phyloP scores from a whole-genome alignment of 2,888 invertebrate species.

The Megastigmus dorsalis region DNA sequence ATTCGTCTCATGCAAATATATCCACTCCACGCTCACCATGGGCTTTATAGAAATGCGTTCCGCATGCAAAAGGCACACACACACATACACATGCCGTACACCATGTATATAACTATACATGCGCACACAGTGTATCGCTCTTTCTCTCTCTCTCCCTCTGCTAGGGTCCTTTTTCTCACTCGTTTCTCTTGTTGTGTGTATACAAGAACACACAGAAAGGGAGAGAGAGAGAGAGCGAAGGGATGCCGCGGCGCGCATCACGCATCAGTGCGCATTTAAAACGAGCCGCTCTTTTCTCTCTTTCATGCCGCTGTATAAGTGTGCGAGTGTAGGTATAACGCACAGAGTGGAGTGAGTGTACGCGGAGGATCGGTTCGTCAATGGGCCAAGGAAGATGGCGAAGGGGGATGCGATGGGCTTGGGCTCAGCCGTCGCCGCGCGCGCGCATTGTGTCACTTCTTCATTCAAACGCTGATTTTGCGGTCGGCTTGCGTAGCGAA shows the following conservation, averaged over 20 bases:
- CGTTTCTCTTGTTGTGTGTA: too few relatives aligned
- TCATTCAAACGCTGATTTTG: constrained; percentile 73
- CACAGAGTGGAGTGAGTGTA: too few relatives aligned
- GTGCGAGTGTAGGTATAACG: neutral
- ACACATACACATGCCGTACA: neutral
- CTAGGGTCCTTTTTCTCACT: too few relatives aligned
- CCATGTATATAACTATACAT: neutral
- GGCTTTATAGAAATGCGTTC: constrained; percentile 33
- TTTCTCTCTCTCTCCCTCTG: neutral
- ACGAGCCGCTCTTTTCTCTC: constrained; percentile 58
- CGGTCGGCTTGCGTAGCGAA: constrained; percentile 74
- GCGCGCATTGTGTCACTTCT: constrained; percentile 70
- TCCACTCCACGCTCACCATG: constrained; percentile 19
- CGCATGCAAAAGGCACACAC: constrained; percentile 34
- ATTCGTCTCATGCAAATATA: constrained; percentile 47
- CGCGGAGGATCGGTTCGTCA: constrained; percentile 22
- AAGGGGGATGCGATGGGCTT: constrained; percentile 53
- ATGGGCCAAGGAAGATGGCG: constrained; percentile 56
- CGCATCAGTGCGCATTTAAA: constrained; percentile 72
- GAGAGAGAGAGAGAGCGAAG: too few relatives aligned
- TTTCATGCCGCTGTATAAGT: constrained; percentile 21
- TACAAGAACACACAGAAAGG: too few relatives aligned
- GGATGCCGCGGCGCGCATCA: constrained; percentile 50
- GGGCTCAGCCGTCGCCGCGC: constrained; percentile 9
- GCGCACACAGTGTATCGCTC: neutral